Conservation (phyloP, 2,888 invertebrate genomes). For the Caenorhabditis becei region DNA sequence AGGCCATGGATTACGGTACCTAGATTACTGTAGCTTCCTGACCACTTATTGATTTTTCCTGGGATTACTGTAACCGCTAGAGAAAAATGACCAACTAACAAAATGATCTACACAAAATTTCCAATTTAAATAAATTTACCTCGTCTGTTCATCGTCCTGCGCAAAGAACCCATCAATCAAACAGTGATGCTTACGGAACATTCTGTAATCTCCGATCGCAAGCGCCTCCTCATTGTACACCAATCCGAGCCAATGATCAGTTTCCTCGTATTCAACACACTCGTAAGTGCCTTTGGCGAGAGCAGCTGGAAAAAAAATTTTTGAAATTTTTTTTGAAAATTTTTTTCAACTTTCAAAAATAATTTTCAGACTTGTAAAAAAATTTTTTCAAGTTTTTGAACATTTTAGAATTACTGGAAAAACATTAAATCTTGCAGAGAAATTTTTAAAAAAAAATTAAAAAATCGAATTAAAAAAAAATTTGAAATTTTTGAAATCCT, state of each 20-base stretch:
- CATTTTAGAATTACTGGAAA: too few relatives aligned
- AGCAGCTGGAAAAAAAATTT: background rate
- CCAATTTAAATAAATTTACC: too few relatives aligned
- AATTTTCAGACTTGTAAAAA: background rate
- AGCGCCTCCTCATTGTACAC: conserved; percentile 34
- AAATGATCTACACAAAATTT: too few relatives aligned
- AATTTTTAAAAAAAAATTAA: too few relatives aligned
- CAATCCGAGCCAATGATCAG: conserved; percentile 24
- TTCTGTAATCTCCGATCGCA: conserved; percentile 8
- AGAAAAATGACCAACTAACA: too few relatives aligned
- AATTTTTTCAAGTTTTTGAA: too few relatives aligned
- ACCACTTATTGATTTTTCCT: too few relatives aligned
- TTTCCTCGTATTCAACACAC: conserved; percentile 48
- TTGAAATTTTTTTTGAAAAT: background rate
- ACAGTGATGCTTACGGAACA: conserved; percentile 10
- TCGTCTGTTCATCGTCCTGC: background rate
- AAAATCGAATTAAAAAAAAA: too few relatives aligned
- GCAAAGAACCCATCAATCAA: conserved; percentile 42
- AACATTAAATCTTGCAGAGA: background rate
- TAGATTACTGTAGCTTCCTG: conserved; percentile 4
- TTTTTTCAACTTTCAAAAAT: too few relatives aligned
- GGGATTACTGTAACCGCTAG: too few relatives aligned
- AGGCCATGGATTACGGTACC: too few relatives aligned
- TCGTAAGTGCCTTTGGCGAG: conserved; percentile 5
- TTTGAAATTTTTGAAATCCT: too few relatives aligned